Base-by-base conservation (phyloP, 2,888 invertebrate genomes). In the Xestia c-nigrum region DNA sequence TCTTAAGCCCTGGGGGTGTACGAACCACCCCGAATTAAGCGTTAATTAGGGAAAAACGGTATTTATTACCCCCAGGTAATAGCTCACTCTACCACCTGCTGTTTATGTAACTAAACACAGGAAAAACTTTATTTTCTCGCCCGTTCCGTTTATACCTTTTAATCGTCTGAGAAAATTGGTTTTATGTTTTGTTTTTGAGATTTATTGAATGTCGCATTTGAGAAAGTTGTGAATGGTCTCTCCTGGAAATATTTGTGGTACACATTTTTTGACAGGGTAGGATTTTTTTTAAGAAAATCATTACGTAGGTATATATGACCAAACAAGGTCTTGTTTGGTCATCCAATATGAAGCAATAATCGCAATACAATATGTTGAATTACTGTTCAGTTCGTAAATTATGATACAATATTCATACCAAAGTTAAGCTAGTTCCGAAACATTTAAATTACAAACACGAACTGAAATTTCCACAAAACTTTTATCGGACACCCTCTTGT, bases 21-120 rank as follows among this genome's bases (percentile, higher is more conserved):
- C 88, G 85, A 83, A 77, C 87, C 75, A 77, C 85, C 85, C 87
- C 91, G 94, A 94, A 94, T 94, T 94, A 95, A 94, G 93, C 94
- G 94, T 95, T 96, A 96, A 96, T 96, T 96, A 96, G 95, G 94
- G 95, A 95, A 96, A 96, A 96, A 95, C 94, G 92, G 94, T 95
- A 96, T 96, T 96, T 96, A 96, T 95, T 91, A 93, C 92, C 89
- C 87, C 87, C 83, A 86, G 90, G 93, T 90, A 92, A 94, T 94
- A 91, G 92, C 94, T 93, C 90, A 88, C 89, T 89, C 87, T 83
- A 87, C 91, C 92, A 93, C 93, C 94, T 93, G 92, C 89, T 93
- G 94, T 87, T 89, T 90, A 89, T 89, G 80, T 87, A 78, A 81
- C 90, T 89, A 89, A 88, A 85, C 82, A 80, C 85, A 76, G 82